These are phyloP conservation scores for Arvicanthis niloticus DNA, from an alignment of 2,113 vertebrate species.

Conservation along the genomic window DNA sequence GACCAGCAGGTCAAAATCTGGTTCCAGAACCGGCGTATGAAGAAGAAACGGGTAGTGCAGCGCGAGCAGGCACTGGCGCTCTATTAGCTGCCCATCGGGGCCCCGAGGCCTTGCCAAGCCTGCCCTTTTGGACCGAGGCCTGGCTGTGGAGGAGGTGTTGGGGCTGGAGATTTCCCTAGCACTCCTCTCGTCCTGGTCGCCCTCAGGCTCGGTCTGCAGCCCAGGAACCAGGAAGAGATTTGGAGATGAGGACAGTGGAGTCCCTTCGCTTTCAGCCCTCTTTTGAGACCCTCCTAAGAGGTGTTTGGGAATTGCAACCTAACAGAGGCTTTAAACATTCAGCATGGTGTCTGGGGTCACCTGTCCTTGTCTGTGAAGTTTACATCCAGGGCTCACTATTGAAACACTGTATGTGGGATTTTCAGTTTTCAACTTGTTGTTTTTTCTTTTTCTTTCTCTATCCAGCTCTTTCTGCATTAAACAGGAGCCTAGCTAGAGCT, in stretches of 20 bases:
- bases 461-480: constrained; percentile 8
- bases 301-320: not conserved
- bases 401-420: not conserved
- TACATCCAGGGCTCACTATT: not conserved
- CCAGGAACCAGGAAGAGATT: not conserved
- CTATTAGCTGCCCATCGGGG: constrained; percentile 77
- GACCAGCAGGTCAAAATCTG: constrained; percentile 99
- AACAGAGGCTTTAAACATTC: constrained; percentile 13
- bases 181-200: not conserved
- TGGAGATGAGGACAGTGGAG: not conserved
- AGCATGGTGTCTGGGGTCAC: not conserved
- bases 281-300: not conserved
- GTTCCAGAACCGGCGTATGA: constrained; percentile 98
- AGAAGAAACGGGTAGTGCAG: constrained; percentile 96
- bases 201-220: not conserved
- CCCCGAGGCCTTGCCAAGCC: not conserved
- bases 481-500: not conserved
- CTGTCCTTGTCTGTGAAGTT: constrained; percentile 21
- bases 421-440: not conserved
- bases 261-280: not conserved
- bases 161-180: not conserved
- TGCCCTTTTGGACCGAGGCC: constrained; percentile 28
- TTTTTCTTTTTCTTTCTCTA: not conserved
- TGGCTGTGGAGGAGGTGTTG: constrained; percentile 36
- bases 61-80: constrained; percentile 93